phyloP scores from a whole-genome alignment of 2,888 invertebrate genomes.

The Plagodis pulveraria region DNA sequence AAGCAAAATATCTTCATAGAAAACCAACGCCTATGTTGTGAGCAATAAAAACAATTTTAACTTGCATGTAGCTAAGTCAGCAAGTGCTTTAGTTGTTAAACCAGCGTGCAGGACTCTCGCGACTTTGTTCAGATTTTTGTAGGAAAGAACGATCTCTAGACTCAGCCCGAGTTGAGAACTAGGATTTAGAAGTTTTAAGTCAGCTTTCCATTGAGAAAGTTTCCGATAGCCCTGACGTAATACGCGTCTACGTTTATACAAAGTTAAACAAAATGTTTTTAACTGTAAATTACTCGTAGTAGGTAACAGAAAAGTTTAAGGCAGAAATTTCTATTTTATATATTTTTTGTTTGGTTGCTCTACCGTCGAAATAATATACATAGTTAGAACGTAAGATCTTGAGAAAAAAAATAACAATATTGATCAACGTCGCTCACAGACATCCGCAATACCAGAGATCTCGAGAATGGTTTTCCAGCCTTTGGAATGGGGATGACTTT shows the following conservation, averaged over 20 bases:
- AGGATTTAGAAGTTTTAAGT: slow-evolving; percentile 16
- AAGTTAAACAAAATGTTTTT: neutral
- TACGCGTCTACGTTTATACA: neutral
- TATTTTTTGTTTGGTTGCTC: no score
- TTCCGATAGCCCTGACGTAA: neutral
- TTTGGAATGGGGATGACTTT: no score
- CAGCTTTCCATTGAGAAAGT: slow-evolving; percentile 11
- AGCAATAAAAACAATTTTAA: slow-evolving; percentile 1
- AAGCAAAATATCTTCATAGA: neutral
- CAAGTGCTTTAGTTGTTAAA: slow-evolving; percentile 20
- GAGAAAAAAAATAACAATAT: no score
- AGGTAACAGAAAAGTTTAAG: no score
- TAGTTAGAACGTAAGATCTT: no score
- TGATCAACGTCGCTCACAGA: no score
- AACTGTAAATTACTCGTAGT: no score
- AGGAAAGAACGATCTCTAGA: slow-evolving; percentile 7
- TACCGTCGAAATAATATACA: no score
- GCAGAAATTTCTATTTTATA: no score
- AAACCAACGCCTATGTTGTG: slow-evolving; percentile 1
- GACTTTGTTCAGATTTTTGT: slow-evolving; percentile 19
- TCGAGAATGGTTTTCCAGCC: no score
- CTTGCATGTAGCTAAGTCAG: slow-evolving; percentile 6
- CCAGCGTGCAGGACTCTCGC: slow-evolving; percentile 14
- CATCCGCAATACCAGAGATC: no score
- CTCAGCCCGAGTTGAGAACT: slow-evolving; percentile 3